Conservation (phyloP, 2,797 vertebrate species). For the Telmatherina bonti region DNA sequence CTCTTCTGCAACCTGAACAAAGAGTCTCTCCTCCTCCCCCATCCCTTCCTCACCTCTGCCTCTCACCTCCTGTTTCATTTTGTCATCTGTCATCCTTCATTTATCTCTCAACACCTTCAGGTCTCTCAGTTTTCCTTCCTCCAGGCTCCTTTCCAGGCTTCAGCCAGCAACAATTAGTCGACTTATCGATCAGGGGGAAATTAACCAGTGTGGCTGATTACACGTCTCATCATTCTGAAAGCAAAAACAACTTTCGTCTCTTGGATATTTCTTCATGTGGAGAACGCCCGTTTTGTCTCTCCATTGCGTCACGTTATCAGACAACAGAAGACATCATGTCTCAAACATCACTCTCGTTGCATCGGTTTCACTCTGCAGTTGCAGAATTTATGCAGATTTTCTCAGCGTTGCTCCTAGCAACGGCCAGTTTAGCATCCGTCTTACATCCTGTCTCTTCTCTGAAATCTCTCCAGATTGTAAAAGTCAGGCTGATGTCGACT, state of each 20-base stretch:
- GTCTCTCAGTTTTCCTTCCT: neutral
- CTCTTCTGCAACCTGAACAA: slow-evolving; percentile 73
- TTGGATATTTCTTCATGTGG: neutral
- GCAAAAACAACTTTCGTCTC: neutral
- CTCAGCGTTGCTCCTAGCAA: too few species aligned
- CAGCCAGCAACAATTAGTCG: slow-evolving; percentile 3
- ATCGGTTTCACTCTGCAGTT: too few species aligned
- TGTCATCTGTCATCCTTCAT: slow-evolving; percentile 48
- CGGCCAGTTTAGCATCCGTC: too few species aligned
- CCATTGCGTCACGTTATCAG: neutral
- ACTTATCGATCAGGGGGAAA: neutral
- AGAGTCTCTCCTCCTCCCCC: slow-evolving; percentile 46
- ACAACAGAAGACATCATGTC: neutral
- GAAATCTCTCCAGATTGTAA: too few species aligned
- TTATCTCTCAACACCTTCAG: slow-evolving; percentile 21
- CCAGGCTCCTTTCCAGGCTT: slow-evolving; percentile 12
- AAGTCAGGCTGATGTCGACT: too few species aligned
- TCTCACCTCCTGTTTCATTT: slow-evolving; percentile 27
- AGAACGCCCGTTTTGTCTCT: neutral
- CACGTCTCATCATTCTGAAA: neutral
- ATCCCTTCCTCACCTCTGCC: neutral
- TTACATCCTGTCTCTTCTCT: too few species aligned
- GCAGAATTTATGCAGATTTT: too few species aligned
- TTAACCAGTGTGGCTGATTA: slow-evolving; percentile 3
- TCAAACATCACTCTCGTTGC: too few species aligned